Evolutionary conservation across 2,113 vertebrate species (phyloP).

Genomic region (Rattus rattus): DNA sequence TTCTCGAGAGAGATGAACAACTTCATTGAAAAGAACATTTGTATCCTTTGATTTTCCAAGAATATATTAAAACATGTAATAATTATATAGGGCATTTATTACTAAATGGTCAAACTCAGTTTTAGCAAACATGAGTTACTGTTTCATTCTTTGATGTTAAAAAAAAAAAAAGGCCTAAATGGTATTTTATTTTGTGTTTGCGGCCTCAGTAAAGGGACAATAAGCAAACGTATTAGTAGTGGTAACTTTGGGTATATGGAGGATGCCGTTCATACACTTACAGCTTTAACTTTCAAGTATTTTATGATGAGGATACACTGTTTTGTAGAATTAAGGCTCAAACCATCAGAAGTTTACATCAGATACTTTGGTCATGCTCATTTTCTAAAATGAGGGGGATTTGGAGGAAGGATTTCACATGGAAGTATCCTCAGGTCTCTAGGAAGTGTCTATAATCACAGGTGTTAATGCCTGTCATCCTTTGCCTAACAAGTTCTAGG

Average conservation of each 20-base stretch:
- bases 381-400: not conserved
- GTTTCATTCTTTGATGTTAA: too few species aligned
- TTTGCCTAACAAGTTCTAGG: conserved; percentile 3
- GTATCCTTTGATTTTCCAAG: too few species aligned
- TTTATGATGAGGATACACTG: not conserved
- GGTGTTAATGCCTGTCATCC: conserved; percentile 41
- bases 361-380: not conserved
- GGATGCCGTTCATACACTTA: not conserved
- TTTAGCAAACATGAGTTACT: too few species aligned
- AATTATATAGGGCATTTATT: too few species aligned
- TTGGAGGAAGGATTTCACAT: not conserved
- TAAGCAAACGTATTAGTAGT: not conserved
- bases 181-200: not conserved
- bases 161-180: not conserved
- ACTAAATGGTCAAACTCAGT: too few species aligned
- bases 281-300: not conserved
- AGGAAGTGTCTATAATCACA: not conserved
- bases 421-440: not conserved
- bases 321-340: not conserved
- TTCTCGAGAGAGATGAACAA: too few species aligned
- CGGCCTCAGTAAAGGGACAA: not conserved
- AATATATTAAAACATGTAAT: too few species aligned
- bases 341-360: not conserved
- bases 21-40: too few species aligned
- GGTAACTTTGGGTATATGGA: not conserved